Evolutionary conservation across 2,113 vertebrate species (phyloP), one percentile per base, ranked within the genome.

Genomic region (Hyperopisus bebe): DNA sequence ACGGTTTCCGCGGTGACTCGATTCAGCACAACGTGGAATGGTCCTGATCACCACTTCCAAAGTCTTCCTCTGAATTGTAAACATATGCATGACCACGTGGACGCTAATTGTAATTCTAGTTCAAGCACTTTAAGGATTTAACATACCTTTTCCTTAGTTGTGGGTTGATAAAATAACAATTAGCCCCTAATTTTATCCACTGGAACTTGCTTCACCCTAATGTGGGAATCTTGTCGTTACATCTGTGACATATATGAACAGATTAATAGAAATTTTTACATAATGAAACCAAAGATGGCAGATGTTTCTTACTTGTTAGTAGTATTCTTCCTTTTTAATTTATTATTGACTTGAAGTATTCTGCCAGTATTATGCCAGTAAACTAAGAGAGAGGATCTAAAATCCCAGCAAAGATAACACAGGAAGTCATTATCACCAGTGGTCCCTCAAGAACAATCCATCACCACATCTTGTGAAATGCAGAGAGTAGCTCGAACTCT

Each of bases 1-100:
- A 90, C 90, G 1, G 90, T 90, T 88, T 24, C 88, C 88, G 24
- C 27, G 8, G 87, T 11, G 66, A 90, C 35, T 24, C 55, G 11
- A 27, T 10, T 48, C 17, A 46, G 39, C 35, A 55, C 77, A 51
- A 11, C 15, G 24, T 86, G 42, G 42, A 48, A 24, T 50, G 24
- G n/a, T 53, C 46, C 53, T 86, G 13, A 50, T 17, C 44, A 11
- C 42, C 82, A 21, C 44, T 44, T 24, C 44, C 42, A 24, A 10
- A 83, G 80, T 17, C 70, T 39, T 77, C 31, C 70, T 77, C 70
- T 77, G 70, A 39, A 77, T 39, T 6, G 31, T 39, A 39, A 77
- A 39, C 70, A 15, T 10, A 47, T 84, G 42, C 44, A n/a, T 46
- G 39, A 35, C 15, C 13, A 77, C 11, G 5, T 15, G 24, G 17